Conservation (phyloP, 2,113 vertebrate species). For the Oncorhynchus mykiss region DNA sequence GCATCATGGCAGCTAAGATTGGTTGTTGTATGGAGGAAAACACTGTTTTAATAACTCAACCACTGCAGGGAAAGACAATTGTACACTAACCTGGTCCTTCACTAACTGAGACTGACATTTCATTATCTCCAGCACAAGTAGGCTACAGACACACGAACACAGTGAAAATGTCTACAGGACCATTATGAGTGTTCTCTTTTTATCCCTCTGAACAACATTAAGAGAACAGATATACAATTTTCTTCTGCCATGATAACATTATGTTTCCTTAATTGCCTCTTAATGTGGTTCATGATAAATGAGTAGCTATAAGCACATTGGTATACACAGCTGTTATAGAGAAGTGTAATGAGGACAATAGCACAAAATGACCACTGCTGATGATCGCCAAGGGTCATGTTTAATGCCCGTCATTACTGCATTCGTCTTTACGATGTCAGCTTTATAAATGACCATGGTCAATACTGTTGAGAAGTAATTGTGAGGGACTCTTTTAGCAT, state of each 20-base stretch:
- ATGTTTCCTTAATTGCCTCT: no score
- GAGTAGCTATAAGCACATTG: neutral
- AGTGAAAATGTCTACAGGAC: no score
- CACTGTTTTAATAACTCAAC: neutral
- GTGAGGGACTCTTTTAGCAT: slow-evolving; percentile 37
- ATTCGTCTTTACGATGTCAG: slow-evolving; percentile 26
- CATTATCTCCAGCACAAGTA: neutral
- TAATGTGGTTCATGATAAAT: neutral
- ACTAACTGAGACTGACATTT: neutral
- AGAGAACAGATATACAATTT: no score
- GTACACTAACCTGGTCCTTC: neutral
- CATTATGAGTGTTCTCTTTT: no score
- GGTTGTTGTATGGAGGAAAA: neutral
- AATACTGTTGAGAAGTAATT: slow-evolving; percentile 24
- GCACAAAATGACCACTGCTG: neutral
- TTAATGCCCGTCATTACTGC: slow-evolving; percentile 42
- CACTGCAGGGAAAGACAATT: neutral
- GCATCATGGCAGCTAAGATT: neutral
- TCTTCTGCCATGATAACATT: no score
- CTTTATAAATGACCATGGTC: neutral
- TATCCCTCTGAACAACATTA: no score
- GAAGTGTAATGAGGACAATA: neutral
- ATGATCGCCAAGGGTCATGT: slow-evolving; percentile 36
- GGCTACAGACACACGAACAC: no score
- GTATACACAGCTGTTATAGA: slow-evolving; percentile 38